phyloP scores from a whole-genome alignment of 2,888 invertebrate species.

The Idaea straminata region DNA sequence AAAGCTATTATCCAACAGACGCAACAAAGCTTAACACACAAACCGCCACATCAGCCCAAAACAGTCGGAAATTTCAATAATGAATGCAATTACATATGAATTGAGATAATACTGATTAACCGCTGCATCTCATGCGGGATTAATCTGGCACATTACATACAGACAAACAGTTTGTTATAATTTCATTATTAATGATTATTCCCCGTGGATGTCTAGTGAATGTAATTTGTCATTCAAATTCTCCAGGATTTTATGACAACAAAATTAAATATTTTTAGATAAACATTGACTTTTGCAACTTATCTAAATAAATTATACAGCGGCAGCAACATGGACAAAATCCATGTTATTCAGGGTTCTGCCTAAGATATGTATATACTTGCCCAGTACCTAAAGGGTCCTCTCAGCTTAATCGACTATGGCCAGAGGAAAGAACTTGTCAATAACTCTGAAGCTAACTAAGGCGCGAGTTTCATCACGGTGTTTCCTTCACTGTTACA shows the following conservation, averaged over 20 bases:
- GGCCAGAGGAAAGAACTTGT: too few relatives aligned
- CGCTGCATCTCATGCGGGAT: slow-evolving; percentile 18
- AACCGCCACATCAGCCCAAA: not conserved
- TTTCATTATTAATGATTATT: not conserved
- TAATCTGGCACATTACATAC: slow-evolving; percentile 15
- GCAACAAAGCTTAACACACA: not conserved
- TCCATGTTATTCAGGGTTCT: too few relatives aligned
- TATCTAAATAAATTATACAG: too few relatives aligned
- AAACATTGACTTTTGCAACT: too few relatives aligned
- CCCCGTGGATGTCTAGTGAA: not conserved
- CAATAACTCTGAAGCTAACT: too few relatives aligned
- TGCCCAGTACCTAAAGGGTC: too few relatives aligned
- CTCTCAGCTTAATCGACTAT: too few relatives aligned
- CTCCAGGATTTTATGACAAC: not conserved
- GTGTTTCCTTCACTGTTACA: too few relatives aligned
- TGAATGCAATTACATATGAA: slow-evolving; percentile 12
- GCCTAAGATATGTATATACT: too few relatives aligned
- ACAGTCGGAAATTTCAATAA: slow-evolving; percentile 5
- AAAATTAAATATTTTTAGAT: not conserved
- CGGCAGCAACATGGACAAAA: too few relatives aligned
- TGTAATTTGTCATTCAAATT: not conserved
- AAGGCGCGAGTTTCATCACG: too few relatives aligned
- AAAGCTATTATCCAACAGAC: not conserved
- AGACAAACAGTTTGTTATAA: slow-evolving; percentile 1
- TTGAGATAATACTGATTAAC: slow-evolving; percentile 16